These are phyloP conservation scores for Eremophila alpestris DNA, from an alignment of 2,797 vertebrate species.

Conservation along the genomic window DNA sequence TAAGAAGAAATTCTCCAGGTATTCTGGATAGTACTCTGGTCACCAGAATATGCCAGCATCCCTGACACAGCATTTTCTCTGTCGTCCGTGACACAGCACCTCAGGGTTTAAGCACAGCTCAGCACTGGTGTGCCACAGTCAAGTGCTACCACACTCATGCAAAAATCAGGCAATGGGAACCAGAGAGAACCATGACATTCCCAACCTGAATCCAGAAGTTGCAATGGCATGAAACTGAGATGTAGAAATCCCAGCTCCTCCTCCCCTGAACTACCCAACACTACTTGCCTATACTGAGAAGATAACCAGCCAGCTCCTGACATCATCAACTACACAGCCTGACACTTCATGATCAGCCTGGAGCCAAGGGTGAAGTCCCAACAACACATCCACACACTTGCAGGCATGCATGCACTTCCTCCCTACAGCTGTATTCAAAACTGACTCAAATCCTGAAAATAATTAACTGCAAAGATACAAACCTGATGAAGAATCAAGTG, in stretches of 20 bases:
- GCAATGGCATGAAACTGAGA: neutral
- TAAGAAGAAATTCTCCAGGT: neutral
- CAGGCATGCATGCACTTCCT: neutral
- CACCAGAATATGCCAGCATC: neutral
- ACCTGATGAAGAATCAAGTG: neutral
- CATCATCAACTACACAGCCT: neutral
- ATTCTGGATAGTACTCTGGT: neutral
- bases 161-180: neutral
- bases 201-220: neutral
- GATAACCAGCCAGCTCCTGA: neutral
- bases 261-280: rapidly evolving
- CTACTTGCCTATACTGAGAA: neutral
- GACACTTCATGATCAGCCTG: neutral
- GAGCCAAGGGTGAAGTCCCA: neutral
- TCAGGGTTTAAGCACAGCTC: neutral
- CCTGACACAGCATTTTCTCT: neutral
- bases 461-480: neutral
- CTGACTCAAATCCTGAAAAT: neutral
- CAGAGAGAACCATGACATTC: neutral
- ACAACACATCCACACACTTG: rapidly evolving
- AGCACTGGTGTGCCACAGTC: neutral
- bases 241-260: neutral
- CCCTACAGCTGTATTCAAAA: neutral
- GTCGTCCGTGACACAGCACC: neutral
- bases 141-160: neutral